Percentiles rank a stretch among this genome's conserved stretches.
phyloP scores from a whole-genome alignment of 2,888 invertebrate species.

The Cryptocephalus moraei region DNA sequence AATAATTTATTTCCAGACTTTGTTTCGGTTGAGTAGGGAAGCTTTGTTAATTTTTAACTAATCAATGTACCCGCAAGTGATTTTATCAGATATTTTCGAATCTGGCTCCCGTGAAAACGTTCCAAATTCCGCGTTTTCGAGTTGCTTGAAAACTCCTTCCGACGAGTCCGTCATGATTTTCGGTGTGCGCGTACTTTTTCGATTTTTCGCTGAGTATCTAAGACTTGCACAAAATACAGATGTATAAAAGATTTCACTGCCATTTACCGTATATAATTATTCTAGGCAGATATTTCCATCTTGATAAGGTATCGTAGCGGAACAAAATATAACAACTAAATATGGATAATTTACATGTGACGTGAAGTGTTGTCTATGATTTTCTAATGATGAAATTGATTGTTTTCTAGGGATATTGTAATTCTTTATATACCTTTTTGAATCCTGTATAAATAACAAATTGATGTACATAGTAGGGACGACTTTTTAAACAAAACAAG shows the following conservation, averaged over 20 bases:
- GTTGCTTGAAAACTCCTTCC: too few species aligned
- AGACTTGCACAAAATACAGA: constrained; percentile 28
- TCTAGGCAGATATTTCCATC: constrained; percentile 33
- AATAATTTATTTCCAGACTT: too few species aligned
- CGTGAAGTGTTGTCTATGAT: too few species aligned
- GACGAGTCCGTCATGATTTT: constrained; percentile 2
- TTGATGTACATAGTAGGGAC: constrained; percentile 1
- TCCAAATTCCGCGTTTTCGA: too few species aligned
- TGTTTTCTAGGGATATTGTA: constrained; percentile 1
- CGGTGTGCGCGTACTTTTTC: constrained; percentile 5
- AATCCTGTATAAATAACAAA: neutral
- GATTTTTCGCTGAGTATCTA: too few species aligned
- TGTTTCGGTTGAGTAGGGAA: too few species aligned
- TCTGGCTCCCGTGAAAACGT: too few species aligned
- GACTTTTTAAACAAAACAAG: constrained; percentile 17
- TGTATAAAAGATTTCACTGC: constrained; percentile 33
- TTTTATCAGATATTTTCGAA: too few species aligned
- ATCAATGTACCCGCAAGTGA: too few species aligned
- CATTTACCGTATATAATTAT: constrained; percentile 28
- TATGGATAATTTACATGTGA: too few species aligned
- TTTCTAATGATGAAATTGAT: too few species aligned
- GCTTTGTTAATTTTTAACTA: too few species aligned
- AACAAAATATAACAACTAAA: constrained; percentile 2
- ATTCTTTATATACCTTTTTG: constrained; percentile 2
- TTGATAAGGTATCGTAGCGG: constrained; percentile 15